These are phyloP conservation scores for Heteromormyrus szaboi DNA, from an alignment of 2,797 vertebrate genomes.

Conservation along the genomic window DNA sequence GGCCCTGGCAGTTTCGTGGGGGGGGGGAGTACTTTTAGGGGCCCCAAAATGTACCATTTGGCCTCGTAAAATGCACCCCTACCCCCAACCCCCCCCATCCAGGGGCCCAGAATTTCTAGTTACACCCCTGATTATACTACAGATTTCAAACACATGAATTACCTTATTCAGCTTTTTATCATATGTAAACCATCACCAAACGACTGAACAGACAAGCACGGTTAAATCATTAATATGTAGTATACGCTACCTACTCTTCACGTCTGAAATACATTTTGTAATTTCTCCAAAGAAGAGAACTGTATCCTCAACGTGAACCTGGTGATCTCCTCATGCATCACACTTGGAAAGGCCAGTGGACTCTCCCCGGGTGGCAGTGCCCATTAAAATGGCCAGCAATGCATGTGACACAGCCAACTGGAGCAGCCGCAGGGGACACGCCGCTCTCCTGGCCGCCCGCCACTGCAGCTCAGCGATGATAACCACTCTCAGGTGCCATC, in stretches of 20 bases:
- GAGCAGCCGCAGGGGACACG: background rate
- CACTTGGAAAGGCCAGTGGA: background rate
- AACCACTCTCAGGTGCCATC: background rate
- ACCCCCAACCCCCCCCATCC: background rate
- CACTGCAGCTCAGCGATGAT: background rate
- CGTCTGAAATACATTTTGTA: background rate
- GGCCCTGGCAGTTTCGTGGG: background rate
- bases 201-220: background rate
- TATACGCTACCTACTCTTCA: background rate
- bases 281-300: background rate
- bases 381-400: background rate
- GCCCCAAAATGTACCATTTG: background rate
- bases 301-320: background rate
- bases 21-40: background rate
- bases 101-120: background rate
- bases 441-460: background rate
- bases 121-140: background rate
- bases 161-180: background rate
- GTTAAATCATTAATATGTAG: background rate
- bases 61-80: background rate
- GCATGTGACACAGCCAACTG: background rate
- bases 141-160: background rate
- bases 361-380: background rate
- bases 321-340: background rate
- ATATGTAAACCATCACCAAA: background rate